A percentile compares a stretch with the other conserved stretches of the same genome.
Evolutionary conservation across 2,113 vertebrate species (phyloP).

Genomic region (Sakesphorus luctuosus): DNA sequence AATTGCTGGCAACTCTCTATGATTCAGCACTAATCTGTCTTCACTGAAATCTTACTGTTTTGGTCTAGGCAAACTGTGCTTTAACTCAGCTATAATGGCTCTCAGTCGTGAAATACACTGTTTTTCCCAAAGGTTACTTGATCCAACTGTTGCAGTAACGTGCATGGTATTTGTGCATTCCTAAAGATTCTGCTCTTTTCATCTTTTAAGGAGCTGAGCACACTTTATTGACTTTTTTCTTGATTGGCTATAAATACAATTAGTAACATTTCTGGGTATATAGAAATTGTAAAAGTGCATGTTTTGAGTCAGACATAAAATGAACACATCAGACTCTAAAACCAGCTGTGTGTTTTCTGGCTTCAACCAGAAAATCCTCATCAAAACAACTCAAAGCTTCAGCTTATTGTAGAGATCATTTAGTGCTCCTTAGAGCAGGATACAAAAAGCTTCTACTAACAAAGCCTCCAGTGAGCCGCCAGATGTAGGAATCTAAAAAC

Average conservation of each 20-base stretch:
- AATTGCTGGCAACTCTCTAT: background rate
- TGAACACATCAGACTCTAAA: background rate
- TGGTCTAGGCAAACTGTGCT: background rate
- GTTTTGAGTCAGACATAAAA: background rate
- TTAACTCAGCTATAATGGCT: background rate
- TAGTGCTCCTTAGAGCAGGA: background rate
- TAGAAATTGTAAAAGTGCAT: accelerated
- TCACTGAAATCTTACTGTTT: background rate
- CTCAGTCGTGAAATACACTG: background rate
- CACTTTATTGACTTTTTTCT: background rate
- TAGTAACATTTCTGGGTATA: background rate
- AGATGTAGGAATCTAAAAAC: background rate
- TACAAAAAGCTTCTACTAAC: background rate
- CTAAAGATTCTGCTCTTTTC: background rate
- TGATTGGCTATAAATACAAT: background rate
- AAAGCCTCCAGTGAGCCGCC: background rate
- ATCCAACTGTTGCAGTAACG: background rate
- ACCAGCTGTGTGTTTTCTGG: background rate
- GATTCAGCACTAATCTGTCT: background rate
- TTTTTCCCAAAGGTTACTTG: background rate
- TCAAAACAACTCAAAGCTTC: background rate
- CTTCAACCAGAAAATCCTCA: background rate
- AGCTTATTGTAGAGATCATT: background rate
- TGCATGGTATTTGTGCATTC: background rate
- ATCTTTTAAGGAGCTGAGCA: background rate